A percentile compares a stretch with the other conserved stretches of the same genome.
Conservation (phyloP, 2,113 vertebrate species). For the Struthio camelus region DNA sequence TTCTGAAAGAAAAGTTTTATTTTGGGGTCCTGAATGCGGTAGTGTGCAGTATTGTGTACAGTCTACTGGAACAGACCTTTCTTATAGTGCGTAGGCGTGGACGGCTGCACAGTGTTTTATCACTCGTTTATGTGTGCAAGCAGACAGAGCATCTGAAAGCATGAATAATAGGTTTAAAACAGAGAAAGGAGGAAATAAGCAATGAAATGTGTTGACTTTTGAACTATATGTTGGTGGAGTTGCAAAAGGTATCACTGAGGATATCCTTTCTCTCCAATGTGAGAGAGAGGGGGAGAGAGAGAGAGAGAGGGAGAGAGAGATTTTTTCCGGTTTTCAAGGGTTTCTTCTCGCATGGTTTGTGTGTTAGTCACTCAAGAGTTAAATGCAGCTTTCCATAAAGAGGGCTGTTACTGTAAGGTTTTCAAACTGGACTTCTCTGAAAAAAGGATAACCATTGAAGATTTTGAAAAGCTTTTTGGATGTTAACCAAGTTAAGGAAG, state of each 20-base stretch:
- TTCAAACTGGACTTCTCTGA: neutral
- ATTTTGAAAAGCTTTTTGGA: constrained; percentile 51
- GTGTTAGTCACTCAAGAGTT: constrained; percentile 20
- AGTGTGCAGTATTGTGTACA: constrained; percentile 37
- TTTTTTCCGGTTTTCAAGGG: neutral
- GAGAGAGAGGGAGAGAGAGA: too few relatives aligned
- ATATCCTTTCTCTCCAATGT: neutral
- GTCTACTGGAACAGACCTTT: constrained; percentile 35
- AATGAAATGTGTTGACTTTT: neutral
- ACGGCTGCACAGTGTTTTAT: neutral
- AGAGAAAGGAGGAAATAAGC: neutral
- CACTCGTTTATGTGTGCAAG: neutral
- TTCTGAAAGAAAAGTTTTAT: constrained; percentile 40
- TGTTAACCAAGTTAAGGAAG: constrained; percentile 51
- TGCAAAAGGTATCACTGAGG: neutral
- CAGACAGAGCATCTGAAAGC: neutral
- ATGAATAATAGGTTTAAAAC: neutral
- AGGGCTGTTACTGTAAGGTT: constrained; percentile 38
- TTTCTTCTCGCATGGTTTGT: neutral
- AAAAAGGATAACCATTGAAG: constrained; percentile 50
- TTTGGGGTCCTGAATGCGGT: constrained; percentile 46
- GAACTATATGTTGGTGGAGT: neutral
- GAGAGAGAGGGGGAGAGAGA: too few relatives aligned
- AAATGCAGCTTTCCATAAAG: constrained; percentile 22
- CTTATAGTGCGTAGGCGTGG: neutral